phyloP scores from a whole-genome alignment of 2,888 invertebrate genomes.

The Choreutis nemorana region DNA sequence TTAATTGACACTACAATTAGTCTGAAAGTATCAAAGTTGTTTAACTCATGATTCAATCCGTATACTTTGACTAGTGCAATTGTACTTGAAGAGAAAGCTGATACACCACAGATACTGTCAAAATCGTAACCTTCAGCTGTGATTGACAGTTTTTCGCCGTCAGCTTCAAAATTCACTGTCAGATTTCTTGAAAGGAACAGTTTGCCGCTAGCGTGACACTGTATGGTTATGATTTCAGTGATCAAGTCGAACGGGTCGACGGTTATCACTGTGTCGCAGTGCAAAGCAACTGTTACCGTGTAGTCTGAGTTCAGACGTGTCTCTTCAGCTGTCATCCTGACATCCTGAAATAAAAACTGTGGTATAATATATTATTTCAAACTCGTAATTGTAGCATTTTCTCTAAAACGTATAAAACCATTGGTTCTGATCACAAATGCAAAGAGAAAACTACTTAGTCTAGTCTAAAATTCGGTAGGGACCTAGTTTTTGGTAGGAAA shows the following conservation, averaged over 20 bases:
- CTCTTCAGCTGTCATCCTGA: slow-evolving; percentile 26
- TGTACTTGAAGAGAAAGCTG: slow-evolving; percentile 20
- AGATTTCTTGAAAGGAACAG: slow-evolving; percentile 27
- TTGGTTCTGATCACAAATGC: too few relatives aligned
- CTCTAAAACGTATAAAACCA: too few relatives aligned
- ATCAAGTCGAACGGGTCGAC: too few relatives aligned
- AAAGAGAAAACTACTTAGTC: too few relatives aligned
- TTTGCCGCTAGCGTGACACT: slow-evolving; percentile 29
- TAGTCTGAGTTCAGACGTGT: slow-evolving; percentile 32
- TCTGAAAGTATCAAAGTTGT: slow-evolving; percentile 45
- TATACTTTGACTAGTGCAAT: slow-evolving; percentile 34
- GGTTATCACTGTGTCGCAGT: slow-evolving; percentile 22
- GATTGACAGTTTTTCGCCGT: slow-evolving; percentile 22
- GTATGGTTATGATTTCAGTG: too few relatives aligned
- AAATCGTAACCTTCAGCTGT: slow-evolving; percentile 25
- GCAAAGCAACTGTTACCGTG: slow-evolving; percentile 34
- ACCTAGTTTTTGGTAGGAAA: too few relatives aligned
- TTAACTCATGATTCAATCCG: slow-evolving; percentile 34
- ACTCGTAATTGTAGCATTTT: too few relatives aligned
- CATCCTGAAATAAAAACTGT: slow-evolving; percentile 26
- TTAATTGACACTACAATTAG: slow-evolving; percentile 20
- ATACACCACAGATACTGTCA: slow-evolving; percentile 24
- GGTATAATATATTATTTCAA: too few relatives aligned
- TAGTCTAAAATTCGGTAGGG: too few relatives aligned
- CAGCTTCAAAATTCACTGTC: slow-evolving; percentile 27